Evolutionary conservation across 2,797 vertebrate genomes (phyloP), one percentile per base, ranked within the genome.

Genomic region (Bovichtus diacanthus): DNA sequence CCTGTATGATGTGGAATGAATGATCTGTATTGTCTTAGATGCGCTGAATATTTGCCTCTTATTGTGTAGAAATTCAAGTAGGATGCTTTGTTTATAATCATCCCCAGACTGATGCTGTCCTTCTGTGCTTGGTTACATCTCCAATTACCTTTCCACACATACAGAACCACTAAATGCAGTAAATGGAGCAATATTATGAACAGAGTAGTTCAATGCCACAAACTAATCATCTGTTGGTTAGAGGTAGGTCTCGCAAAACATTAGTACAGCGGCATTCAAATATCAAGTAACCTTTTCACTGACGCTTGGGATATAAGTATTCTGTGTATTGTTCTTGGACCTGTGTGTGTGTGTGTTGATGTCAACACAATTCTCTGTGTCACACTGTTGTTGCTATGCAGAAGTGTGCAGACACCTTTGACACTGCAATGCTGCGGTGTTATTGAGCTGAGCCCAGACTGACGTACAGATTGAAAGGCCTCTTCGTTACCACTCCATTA

Each of bases 401-500:
- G 49, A 49, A 39, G 19, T 36, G 18, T 51, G 41, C 29, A 18
- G 27, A 58, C 47, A 56, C 41, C 4, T 51, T 79, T 53, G n/a
- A 31, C 9, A 0, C 12, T 39, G 16, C 47, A 75, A 3, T 47
- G 21, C 67, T 34, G 47, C 38, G 60, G 41, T 72, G 41, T 69
- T 39, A 67, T 39, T 73, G 50, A 25, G 71, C 64, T 36, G 50
- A 79, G 65, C 54, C n/a, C 68, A 60, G 60, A 41, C 39, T 72
- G 55, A 85, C 65, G 19, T 70, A 71, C 61, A 80, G 51, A 79
- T 31, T 79, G 70, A 85, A 83, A 82, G 70, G 72, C 66, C 69
- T 58, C 78, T 87, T 80, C 5, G 39, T 83, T 81, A 82, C 64
- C 67, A 43, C 61, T 74, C 79, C 53, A 78, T 85, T 86, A 87